Evolutionary conservation across 2,113 vertebrate genomes (phyloP), one percentile per base, ranked within the genome.

Genomic region (Sebastes fasciatus): DNA sequence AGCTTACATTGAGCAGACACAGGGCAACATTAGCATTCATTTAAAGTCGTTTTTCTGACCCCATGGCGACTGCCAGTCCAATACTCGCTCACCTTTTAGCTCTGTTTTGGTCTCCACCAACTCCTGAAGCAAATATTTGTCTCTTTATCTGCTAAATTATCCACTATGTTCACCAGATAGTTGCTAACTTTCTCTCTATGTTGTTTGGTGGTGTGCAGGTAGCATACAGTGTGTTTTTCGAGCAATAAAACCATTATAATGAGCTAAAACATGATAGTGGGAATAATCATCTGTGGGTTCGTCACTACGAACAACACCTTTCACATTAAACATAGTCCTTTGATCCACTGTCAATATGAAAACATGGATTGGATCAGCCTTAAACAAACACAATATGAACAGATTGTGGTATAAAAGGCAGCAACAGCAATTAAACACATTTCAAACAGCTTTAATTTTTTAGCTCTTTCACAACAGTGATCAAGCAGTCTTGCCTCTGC

Each of bases 41-140:
- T 49, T 8, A 49, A 49, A 67, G 43, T 65, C 1, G 3, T 69
- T 23, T 40, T 67, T 26, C 2, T 46, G n/a, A 4, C 8, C 7
- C 21, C 4, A 14, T 19, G 40, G 13, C 4, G 1, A 45, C 1
- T 45, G 5, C 8, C 9, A 71, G 54, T 43, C 11, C 6, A 43
- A 21, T 12, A 45, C 13, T 57, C 14, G 17, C 21, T n/a, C 16
- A 40, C 26, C 17, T 8, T 8, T 60, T n/a, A 58, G 23, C 23
- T 62, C 70, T 26, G 70, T 26, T 60, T 48, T 48, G 70, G 55
- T 60, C 70, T 73, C 55, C 2, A 58, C 69, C 43, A 49, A 48
- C 55, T 45, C 19, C 42, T 5, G n/a, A 72, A 4, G 6, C 19
- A 43, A 23, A 23, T 58, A 21, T 42, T 1, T 4, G 74, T 2